A percentile compares a stretch with the other conserved stretches of the same genome.
phyloP scores from a whole-genome alignment of 2,797 vertebrate genomes.

The Xenopus petersii region DNA sequence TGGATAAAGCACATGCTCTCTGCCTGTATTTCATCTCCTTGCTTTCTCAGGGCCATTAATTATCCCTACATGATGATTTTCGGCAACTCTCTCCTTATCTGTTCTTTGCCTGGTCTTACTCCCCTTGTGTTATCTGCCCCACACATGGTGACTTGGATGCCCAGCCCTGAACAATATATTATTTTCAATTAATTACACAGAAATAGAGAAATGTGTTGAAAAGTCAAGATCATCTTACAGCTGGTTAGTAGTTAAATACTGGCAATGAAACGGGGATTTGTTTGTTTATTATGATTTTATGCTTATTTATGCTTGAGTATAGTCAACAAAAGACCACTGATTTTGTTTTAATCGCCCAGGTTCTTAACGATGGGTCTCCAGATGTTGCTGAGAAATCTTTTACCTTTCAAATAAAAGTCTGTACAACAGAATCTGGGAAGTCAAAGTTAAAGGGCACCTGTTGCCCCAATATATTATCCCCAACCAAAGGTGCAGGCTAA shows the following conservation, averaged over 20 bases:
- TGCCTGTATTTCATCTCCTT: background rate
- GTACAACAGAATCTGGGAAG: no score
- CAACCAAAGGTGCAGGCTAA: no score
- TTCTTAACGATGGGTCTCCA: no score
- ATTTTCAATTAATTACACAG: background rate
- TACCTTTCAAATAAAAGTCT: no score
- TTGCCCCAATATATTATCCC: no score
- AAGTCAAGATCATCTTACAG: background rate
- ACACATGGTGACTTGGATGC: conserved; percentile 3
- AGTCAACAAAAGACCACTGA: no score
- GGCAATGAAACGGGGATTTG: no score
- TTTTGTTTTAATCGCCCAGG: no score
- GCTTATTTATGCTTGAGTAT: no score
- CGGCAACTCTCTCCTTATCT: background rate
- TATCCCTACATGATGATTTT: background rate
- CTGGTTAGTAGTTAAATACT: background rate
- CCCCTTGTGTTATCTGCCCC: conserved; percentile 4
- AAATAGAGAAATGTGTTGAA: background rate
- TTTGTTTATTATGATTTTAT: no score
- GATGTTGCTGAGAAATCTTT: no score
- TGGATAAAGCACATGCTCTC: background rate
- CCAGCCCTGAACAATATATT: conserved; percentile 3
- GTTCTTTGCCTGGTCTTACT: background rate
- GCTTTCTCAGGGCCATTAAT: background rate
- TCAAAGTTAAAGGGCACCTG: no score